Conservation (phyloP, 2,113 vertebrate species). For the Calidris pugnax region DNA sequence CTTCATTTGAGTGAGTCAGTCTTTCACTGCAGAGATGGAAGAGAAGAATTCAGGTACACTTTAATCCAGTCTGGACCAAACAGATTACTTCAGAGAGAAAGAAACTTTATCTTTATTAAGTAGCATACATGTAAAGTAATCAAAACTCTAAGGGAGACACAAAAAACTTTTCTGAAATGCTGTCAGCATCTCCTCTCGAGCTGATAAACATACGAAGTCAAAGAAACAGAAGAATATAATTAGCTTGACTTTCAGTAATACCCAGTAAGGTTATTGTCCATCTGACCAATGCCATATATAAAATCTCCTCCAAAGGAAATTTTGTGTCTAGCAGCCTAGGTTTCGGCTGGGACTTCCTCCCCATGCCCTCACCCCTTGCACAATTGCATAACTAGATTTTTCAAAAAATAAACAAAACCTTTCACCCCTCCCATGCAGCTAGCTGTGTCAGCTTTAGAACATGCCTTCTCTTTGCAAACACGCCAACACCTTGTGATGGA, state of each 20-base stretch:
- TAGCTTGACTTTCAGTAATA: background rate
- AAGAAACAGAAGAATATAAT: background rate
- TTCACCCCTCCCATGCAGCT: background rate
- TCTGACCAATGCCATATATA: background rate
- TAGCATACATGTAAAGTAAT: background rate
- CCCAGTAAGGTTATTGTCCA: background rate
- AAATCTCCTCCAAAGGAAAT: background rate
- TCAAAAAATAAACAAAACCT: constrained; percentile 27
- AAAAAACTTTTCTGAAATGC: background rate
- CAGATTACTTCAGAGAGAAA: background rate
- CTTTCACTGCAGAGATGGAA: background rate
- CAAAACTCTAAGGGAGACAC: background rate
- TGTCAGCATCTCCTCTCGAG: background rate
- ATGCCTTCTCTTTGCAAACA: background rate
- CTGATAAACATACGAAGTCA: background rate
- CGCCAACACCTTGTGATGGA: background rate
- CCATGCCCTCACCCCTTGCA: background rate
- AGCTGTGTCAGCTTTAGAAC: constrained; percentile 49
- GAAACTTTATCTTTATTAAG: background rate
- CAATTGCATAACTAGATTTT: constrained; percentile 28
- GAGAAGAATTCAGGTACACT: background rate
- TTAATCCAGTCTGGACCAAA: background rate
- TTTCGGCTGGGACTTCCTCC: background rate
- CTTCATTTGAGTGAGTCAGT: background rate
- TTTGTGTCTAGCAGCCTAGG: background rate